Evolutionary conservation across 2,888 invertebrate species (phyloP), one percentile per base, ranked within the genome.

Genomic region (Alloplasta piceator): DNA sequence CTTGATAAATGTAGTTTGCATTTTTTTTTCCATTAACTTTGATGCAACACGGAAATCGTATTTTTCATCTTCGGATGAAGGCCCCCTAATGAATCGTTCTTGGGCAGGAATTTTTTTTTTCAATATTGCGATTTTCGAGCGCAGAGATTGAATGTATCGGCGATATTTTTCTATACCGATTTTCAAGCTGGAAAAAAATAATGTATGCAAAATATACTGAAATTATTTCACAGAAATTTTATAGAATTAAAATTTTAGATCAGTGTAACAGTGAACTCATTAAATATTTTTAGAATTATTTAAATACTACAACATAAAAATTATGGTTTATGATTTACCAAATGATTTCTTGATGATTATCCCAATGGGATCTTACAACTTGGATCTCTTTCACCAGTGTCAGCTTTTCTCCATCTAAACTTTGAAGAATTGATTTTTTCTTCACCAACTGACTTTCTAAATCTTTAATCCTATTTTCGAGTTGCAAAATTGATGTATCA

Each of bases 401-500:
- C 1, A 67, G 6, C 16, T 63, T 61, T 7, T 67, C 66, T 43
- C 78, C 56, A 16, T 26, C 26, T 3, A 75, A 52, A 58, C 38
- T 43, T 4, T 41, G 50, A 14, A 12, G 12, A 10, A 14, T 7
- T 6, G 56, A 50, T 7, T 58, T 72, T 68, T 75, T 63, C 4
- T 58, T n/a, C 1, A 10, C n/a, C 7, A 82, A 43, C 16, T 72
- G 48, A 12, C 48, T 72, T 10, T 58, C 63, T 2, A 84, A 55
- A 58, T 85, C 48, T 56, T 79, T 50, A 52, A 85, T 73, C 66
- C 85, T 78, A 1, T 43, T 12, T 7, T 64, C 80, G 6, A 86
- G 12, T 12, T 83, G 64, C 46, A 76, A 36, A 46, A 78, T 16
- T 72, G 83, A 68, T 36, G 78, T 58, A 61, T 83, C 56, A 36